Evolutionary conservation across 2,888 invertebrate genomes (phyloP).

Genomic region (Lasioglossum villosulum): DNA sequence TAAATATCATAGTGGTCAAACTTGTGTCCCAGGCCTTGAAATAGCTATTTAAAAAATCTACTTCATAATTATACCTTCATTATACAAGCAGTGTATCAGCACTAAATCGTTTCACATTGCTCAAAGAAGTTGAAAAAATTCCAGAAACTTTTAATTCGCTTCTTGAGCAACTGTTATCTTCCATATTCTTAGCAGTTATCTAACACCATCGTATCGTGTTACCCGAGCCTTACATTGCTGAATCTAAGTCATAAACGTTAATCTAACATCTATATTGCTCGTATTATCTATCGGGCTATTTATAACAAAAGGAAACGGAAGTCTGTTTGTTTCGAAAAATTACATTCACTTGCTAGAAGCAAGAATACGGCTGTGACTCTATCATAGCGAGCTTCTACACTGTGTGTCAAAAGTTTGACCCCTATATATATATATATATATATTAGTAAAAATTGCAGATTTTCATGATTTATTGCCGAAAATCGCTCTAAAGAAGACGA

Average conservation of each 20-base stretch:
- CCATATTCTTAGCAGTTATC: constrained; percentile 17
- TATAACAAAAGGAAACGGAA: neutral
- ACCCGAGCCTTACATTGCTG: neutral
- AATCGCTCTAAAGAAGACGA: too few relatives aligned
- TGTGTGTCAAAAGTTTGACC: too few relatives aligned
- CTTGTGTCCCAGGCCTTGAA: neutral
- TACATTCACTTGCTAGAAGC: neutral
- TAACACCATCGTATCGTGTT: constrained; percentile 3
- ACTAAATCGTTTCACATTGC: neutral
- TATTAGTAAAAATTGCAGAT: too few relatives aligned
- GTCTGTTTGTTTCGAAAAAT: neutral
- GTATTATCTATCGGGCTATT: neutral
- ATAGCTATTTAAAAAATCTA: neutral
- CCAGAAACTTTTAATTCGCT: neutral
- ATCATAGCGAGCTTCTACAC: neutral
- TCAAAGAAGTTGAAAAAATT: neutral
- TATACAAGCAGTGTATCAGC: neutral
- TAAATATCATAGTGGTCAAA: neutral
- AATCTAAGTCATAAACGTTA: neutral
- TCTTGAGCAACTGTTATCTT: constrained; percentile 16
- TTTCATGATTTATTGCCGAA: too few relatives aligned
- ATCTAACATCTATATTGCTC: neutral
- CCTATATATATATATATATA: too few relatives aligned
- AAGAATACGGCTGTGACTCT: neutral
- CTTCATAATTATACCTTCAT: neutral